phyloP scores from a whole-genome alignment of 2,888 invertebrate genomes.

The Drosophila hawaiiensis region DNA sequence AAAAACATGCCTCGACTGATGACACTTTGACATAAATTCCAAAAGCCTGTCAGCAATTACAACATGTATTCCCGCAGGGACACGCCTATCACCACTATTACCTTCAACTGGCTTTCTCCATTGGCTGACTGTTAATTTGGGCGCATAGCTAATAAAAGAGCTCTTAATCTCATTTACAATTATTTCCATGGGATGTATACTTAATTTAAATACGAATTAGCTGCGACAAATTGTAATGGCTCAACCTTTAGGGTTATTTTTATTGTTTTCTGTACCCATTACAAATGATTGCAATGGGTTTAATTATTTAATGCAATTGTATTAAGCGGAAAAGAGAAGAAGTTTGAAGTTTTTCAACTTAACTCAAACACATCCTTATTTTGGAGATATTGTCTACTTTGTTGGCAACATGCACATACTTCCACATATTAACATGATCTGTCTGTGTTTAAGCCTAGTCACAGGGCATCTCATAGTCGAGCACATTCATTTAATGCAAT shows the following conservation, averaged over 20 bases:
- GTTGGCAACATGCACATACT: not conserved
- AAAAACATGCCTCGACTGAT: constrained; percentile 2
- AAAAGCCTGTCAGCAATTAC: constrained; percentile 29
- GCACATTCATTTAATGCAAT: not conserved
- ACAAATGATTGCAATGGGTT: not conserved
- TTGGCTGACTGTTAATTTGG: constrained; percentile 10
- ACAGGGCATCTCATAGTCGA: not conserved
- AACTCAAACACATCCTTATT: not conserved
- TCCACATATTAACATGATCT: not conserved
- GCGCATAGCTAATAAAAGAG: constrained; percentile 4
- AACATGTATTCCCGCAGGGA: not conserved
- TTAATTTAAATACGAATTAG: constrained; percentile 55
- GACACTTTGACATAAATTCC: constrained; percentile 21
- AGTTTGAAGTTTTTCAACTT: not conserved
- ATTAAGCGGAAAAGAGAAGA: not conserved
- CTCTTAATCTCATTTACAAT: constrained; percentile 5
- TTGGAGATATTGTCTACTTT: not conserved
- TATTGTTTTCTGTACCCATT: not conserved
- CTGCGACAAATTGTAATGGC: constrained; percentile 51
- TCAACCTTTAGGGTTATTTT: constrained; percentile 24
- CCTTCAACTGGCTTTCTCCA: not conserved
- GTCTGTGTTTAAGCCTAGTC: not conserved
- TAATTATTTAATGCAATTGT: not conserved
- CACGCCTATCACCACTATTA: constrained; percentile 41
- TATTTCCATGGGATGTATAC: constrained; percentile 23